Base-by-base conservation (phyloP, 2,113 vertebrate species). In the Paracanthobrama guichenoti region DNA sequence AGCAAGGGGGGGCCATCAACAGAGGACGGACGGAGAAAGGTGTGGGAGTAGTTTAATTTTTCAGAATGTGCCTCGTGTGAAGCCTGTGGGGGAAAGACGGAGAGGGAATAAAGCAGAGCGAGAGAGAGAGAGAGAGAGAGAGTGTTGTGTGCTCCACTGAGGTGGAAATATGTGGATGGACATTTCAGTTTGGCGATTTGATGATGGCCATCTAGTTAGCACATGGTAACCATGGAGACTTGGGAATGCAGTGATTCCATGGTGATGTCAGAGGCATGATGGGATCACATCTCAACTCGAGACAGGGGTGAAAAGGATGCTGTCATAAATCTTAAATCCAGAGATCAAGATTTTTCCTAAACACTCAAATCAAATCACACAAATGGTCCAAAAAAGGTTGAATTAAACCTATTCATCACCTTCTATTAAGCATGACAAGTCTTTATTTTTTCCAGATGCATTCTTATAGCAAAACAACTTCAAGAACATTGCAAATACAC, bases 1-100 rank as follows among this genome's bases (percentile, higher is more conserved):
- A 87, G 22, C 62, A 16, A 71, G 50, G 22, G 71, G 46, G 12
- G 18, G 48, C 18, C 26, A 69, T 81, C 60, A 69, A 35, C 89
- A 89, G 87, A 89, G 89, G 85, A 55, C 18, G 83, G 67, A 91
- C 84, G 87, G 85, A 90, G 90, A 91, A 77, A 77, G 31, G 28
- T 81, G 62, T 66, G 26, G 44, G 44, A 80, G 59, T 46, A 44
- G 76, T 79, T 79, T 18, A 79, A 60, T 79, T 79, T 50, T 66
- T 67, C 22, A 50, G 18, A 53, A 53, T 69, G 64, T 39, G 60
- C 35, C 39, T 62, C 35, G 2, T 79, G 77, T 62, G 24, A 80
- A 28, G 44, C 44, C 26, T 67, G 44, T 50, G 46, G 79, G 26
- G 44, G 62, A 67, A 67, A 81, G 78, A 67, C 3, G 2, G 79